Evolutionary conservation across 2,113 vertebrate species (phyloP), one percentile per base, ranked within the genome.

Genomic region (Nannospalax galili): DNA sequence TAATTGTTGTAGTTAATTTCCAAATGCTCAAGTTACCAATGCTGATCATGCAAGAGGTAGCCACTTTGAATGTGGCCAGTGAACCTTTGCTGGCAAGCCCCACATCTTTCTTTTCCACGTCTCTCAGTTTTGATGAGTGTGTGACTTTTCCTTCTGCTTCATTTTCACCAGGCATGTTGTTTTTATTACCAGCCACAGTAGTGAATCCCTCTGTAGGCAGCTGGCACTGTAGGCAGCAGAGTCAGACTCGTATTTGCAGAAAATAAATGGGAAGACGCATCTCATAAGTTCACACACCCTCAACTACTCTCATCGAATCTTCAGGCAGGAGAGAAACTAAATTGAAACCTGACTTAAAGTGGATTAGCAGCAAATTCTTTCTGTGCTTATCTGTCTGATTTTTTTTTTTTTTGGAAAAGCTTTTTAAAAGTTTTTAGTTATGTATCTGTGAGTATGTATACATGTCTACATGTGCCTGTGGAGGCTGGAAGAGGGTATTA

Each of bases 41-140:
- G 28, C 45, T 30, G 64, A 15, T 52, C 10, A 6, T 17, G 30
- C 67, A 26, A 5, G 58, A 70, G 77, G 14, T 60, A 6, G 19
- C 11, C 42, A 69, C 45, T 60, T n/a, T 24, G 16, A 88, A 24
- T 5, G 26, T 1, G 19, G 0, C 60, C 37, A 52, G n/a, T 30
- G 73, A 86, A 14, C 37, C 64, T 42, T 64, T 11, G 22, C 28
- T 6, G 24, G 32, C 45, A 6, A 40, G 56, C 37, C 12, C 62
- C 52, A 75, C 42, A 35, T 80, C 42, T 78, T 58, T 1, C 20
- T 87, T 79, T 65, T 16, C 60, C 0, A 2, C 19, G 2, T 58
- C 88, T 75, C 85, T 30, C 80, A 75, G 0, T 92, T 67, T 78
- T 32, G 48, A 88, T 96, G 91, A 95, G 14, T 88, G 48, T 92